Percentiles rank a stretch among this genome's conserved stretches.
These are phyloP conservation scores for Drosophila nasuta DNA, from an alignment of 1,140 invertebrate species.

Conservation along the genomic window DNA sequence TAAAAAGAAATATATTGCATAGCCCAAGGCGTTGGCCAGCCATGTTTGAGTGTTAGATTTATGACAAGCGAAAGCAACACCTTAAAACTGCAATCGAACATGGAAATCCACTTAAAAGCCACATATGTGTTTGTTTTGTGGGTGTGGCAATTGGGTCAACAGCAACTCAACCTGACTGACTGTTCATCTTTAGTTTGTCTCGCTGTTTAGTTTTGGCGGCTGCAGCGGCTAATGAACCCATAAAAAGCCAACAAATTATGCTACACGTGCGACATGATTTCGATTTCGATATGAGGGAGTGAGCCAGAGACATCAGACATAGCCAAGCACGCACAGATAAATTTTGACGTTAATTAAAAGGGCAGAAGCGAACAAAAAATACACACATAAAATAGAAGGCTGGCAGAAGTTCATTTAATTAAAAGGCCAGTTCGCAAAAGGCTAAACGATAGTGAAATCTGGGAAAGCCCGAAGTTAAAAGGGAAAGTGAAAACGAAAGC, in stretches of 20 bases:
- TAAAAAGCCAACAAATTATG: constrained; percentile 64
- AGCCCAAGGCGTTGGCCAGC: constrained; percentile 28
- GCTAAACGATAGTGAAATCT: constrained; percentile 64
- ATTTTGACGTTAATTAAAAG: constrained; percentile 77
- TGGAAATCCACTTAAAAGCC: constrained; percentile 71
- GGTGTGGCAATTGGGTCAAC: constrained; percentile 63
- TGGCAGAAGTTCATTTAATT: constrained; percentile 71
- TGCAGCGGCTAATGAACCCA: constrained; percentile 78
- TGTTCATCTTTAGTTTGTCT: not conserved
- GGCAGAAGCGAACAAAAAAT: constrained; percentile 1
- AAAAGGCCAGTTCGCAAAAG: constrained; percentile 48
- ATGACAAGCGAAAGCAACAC: constrained; percentile 42
- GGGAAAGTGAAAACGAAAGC: constrained; percentile 31
- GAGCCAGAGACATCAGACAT: not conserved
- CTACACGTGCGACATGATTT: constrained; percentile 74
- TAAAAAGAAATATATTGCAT: constrained; percentile 41
- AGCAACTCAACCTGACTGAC: not conserved
- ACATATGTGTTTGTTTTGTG: constrained; percentile 20
- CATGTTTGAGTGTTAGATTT: constrained; percentile 62
- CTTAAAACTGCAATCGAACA: constrained; percentile 74
- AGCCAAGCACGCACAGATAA: constrained; percentile 65
- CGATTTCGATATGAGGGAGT: not conserved
- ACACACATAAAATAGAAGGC: constrained; percentile 14
- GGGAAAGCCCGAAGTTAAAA: constrained; percentile 28
- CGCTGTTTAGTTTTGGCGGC: not conserved